Evolutionary conservation across 2,888 invertebrate genomes (phyloP).

Genomic region (Exephanes ischioxanthus): DNA sequence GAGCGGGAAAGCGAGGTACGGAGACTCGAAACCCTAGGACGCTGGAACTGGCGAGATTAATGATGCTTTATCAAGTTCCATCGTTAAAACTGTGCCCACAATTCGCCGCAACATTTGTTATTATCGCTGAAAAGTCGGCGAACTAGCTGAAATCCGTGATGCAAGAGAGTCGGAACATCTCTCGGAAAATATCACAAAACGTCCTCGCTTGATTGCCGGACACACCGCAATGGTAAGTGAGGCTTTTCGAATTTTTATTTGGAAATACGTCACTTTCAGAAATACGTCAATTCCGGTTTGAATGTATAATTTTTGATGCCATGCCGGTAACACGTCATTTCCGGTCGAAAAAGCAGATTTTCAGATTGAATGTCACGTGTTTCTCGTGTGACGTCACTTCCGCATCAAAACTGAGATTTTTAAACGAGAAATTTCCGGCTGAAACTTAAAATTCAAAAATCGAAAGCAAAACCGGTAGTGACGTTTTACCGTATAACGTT

Average conservation of each 20-base stretch:
- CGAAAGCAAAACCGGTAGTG: background rate
- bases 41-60: conserved; percentile 78
- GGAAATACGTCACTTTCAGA: too few relatives aligned
- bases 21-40: conserved; percentile 70
- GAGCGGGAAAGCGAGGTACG: conserved; percentile 34
- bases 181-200: background rate
- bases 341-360: background rate
- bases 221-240: background rate
- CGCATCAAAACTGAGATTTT: background rate
- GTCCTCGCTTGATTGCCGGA: background rate
- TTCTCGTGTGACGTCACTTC: background rate
- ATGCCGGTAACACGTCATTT: background rate
- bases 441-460: background rate
- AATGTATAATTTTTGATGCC: too few relatives aligned
- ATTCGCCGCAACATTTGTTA: conserved; percentile 43
- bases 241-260: background rate
- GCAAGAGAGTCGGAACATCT: conserved; percentile 16
- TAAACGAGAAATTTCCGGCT: too few relatives aligned
- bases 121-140: conserved; percentile 19
- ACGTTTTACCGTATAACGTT: too few relatives aligned
- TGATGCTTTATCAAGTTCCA: conserved; percentile 75
- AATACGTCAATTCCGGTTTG: too few relatives aligned
- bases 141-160: conserved; percentile 15
- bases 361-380: background rate
- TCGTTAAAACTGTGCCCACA: conserved; percentile 76